A percentile compares a stretch with the other conserved stretches of the same genome.
Conservation (phyloP, 2,113 vertebrate species). For the Orycteropus afer region DNA sequence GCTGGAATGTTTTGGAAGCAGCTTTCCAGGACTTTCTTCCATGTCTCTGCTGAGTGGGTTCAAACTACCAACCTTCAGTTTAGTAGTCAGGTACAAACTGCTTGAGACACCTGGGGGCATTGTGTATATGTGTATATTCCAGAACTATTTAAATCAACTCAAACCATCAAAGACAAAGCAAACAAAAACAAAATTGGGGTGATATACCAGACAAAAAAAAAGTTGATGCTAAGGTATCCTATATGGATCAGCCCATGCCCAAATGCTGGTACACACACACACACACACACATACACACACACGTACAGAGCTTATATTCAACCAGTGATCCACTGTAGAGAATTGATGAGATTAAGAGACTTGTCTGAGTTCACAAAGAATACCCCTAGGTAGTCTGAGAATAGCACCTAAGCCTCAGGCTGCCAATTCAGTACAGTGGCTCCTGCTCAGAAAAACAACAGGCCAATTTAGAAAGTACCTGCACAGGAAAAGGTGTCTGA, state of each 20-base stretch:
- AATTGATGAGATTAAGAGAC: background rate
- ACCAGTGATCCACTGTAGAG: background rate
- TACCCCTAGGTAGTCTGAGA: background rate
- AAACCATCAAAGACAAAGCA: background rate
- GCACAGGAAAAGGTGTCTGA: background rate
- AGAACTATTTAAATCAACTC: conserved; percentile 40
- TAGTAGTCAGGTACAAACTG: background rate
- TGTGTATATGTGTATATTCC: background rate
- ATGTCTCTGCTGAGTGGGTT: background rate
- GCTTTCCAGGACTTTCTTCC: background rate
- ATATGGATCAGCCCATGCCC: background rate
- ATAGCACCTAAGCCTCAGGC: background rate
- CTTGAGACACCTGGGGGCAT: background rate
- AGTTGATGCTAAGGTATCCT: background rate
- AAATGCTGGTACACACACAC: background rate
- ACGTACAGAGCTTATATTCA: background rate
- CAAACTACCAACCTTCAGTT: background rate
- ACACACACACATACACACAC: background rate
- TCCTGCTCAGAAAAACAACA: background rate
- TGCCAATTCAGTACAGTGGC: background rate
- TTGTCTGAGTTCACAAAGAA: background rate
- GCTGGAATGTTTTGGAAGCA: background rate
- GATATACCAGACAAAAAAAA: background rate
- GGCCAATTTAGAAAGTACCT: background rate
- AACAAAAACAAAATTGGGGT: background rate